Conservation (phyloP, 2,797 vertebrate genomes). For the Lateolabrax maculatus region DNA sequence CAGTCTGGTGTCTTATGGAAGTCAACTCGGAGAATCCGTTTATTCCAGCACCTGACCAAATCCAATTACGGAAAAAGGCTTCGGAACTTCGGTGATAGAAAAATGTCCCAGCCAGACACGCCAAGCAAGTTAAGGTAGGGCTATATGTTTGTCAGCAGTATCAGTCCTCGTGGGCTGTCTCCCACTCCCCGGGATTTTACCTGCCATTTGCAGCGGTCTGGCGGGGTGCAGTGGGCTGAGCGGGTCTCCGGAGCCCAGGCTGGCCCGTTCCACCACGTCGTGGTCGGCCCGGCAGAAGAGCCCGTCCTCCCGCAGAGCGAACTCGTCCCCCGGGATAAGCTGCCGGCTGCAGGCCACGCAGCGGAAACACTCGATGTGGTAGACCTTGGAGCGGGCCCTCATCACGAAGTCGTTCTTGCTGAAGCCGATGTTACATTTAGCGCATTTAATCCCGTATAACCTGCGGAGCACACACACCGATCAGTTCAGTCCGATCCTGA, state of each 20-base stretch:
- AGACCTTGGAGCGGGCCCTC: constrained; percentile 96
- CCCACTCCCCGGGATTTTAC: constrained; percentile 80
- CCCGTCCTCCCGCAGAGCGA: constrained; percentile 94
- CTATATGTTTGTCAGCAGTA: neutral
- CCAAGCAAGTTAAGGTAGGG: neutral
- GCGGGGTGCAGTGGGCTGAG: constrained; percentile 95
- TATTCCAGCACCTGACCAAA: neutral
- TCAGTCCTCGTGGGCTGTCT: neutral
- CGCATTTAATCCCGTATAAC: constrained; percentile 98
- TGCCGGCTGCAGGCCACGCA: constrained; percentile 98
- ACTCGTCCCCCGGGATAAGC: constrained; percentile 97
- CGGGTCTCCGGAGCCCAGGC: constrained; percentile 90
- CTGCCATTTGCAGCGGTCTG: constrained; percentile 97
- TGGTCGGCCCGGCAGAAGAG: constrained; percentile 97
- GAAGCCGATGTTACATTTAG: constrained; percentile 98
- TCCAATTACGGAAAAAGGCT: neutral
- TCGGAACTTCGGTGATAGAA: neutral
- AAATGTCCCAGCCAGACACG: neutral
- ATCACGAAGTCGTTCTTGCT: constrained; percentile 99
- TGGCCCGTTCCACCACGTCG: constrained; percentile 95
- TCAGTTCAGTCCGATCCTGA: constrained; percentile 31
- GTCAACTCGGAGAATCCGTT: neutral
- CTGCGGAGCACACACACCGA: constrained; percentile 75
- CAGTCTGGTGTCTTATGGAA: neutral
- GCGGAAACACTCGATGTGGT: constrained; percentile 99